phyloP scores from a whole-genome alignment of 2,888 invertebrate species.

The Metopia argyrocephala region DNA sequence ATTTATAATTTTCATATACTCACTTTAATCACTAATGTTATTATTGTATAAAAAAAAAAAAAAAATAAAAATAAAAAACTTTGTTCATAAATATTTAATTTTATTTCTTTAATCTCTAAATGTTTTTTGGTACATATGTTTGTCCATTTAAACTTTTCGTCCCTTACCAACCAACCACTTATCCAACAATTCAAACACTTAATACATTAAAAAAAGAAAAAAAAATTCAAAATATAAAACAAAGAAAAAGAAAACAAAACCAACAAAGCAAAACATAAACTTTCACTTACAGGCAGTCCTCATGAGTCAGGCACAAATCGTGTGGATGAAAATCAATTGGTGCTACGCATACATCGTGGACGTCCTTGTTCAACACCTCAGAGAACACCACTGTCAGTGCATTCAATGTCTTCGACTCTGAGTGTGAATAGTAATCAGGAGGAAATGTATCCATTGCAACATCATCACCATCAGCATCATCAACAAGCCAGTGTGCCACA shows the following conservation, averaged over 20 bases:
- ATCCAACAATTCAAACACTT: too few relatives aligned
- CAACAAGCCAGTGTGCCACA: constrained; percentile 35
- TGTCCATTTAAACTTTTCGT: too few relatives aligned
- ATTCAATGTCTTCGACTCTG: constrained; percentile 83
- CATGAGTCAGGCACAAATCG: constrained; percentile 83
- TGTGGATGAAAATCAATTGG: constrained; percentile 91
- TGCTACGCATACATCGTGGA: constrained; percentile 93
- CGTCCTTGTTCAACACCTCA: constrained; percentile 80
- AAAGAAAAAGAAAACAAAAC: constrained; percentile 52
- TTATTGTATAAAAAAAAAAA: too few relatives aligned
- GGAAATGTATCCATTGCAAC: constrained; percentile 67
- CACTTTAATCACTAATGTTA: too few relatives aligned
- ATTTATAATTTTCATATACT: too few relatives aligned
- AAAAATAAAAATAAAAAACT: too few relatives aligned
- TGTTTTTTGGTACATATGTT: too few relatives aligned
- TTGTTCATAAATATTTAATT: too few relatives aligned
- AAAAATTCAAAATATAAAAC: not conserved
- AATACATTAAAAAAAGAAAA: not conserved
- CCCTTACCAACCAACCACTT: too few relatives aligned
- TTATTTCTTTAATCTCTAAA: too few relatives aligned
- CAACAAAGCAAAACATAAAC: constrained; percentile 52
- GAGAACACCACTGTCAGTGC: constrained; percentile 80
- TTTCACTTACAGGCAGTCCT: constrained; percentile 81
- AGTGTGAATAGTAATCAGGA: constrained; percentile 80
- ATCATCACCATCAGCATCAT: constrained; percentile 18